phyloP scores from a whole-genome alignment of 2,113 vertebrate species.

The Mobula hypostoma region DNA sequence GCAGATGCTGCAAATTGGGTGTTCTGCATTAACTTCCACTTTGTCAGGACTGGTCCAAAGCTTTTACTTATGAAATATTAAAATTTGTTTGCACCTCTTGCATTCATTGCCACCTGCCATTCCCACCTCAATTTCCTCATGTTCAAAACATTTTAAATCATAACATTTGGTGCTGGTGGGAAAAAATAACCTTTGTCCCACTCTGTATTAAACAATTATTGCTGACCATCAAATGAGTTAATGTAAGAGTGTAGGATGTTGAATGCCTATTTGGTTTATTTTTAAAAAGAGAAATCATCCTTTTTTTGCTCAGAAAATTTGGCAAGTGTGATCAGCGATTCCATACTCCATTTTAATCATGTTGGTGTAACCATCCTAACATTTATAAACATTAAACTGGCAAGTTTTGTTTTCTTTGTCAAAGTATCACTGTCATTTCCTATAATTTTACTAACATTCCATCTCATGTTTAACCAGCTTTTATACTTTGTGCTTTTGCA shows the following conservation, averaged over 20 bases:
- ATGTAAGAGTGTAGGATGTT: not conserved
- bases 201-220: not conserved
- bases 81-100: not conserved
- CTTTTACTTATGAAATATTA: not conserved
- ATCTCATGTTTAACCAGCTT: not conserved
- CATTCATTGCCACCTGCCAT: too few species aligned
- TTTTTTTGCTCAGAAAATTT: conserved; percentile 17
- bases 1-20: not conserved
- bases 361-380: conserved; percentile 49
- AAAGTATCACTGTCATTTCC: conserved; percentile 27
- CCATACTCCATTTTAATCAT: conserved; percentile 9
- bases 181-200: not conserved
- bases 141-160: not conserved
- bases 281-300: not conserved
- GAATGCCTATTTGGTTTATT: not conserved
- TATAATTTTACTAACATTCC: conserved; percentile 25
- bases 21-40: not conserved
- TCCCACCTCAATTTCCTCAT: not conserved
- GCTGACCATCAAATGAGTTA: not conserved
- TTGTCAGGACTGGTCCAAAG: too few species aligned
- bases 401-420: conserved; percentile 46
- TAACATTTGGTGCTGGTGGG: not conserved
- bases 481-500: not conserved
- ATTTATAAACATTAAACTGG: conserved; percentile 54
- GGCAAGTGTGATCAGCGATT: not conserved